These are phyloP conservation scores for Habropoda laboriosa DNA, from an alignment of 1,140 invertebrate species.

Conservation along the genomic window DNA sequence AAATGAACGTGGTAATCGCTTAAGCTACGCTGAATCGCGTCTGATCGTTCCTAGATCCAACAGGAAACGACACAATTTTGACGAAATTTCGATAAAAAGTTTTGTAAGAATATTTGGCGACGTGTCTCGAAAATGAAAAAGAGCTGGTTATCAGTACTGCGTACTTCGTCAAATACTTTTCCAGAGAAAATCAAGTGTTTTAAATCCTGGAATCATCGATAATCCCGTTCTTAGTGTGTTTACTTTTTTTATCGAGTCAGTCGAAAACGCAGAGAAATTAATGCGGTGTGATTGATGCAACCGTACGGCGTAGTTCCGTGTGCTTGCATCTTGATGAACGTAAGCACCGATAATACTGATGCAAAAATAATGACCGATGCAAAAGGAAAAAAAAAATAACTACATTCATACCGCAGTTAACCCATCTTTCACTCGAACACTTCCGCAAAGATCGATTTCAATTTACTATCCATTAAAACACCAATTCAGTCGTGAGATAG, in stretches of 20 bases:
- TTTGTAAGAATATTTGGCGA: slow-evolving; percentile 16
- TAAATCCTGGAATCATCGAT: slow-evolving; percentile 32
- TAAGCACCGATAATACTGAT: not conserved
- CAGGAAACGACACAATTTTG: not conserved
- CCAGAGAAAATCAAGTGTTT: slow-evolving; percentile 19
- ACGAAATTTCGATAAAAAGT: slow-evolving; percentile 27
- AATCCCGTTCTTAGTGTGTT: slow-evolving; percentile 34
- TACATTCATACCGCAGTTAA: no score
- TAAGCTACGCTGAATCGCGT: slow-evolving; percentile 31
- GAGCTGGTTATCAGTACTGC: not conserved
- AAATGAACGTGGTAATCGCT: slow-evolving; percentile 33
- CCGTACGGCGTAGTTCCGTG: slow-evolving; percentile 3
- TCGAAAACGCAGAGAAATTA: slow-evolving; percentile 31
- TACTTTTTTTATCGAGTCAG: slow-evolving; percentile 3
- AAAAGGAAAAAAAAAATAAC: no score
- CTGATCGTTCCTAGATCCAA: not conserved
- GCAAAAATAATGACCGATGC: not conserved
- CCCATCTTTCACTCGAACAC: no score
- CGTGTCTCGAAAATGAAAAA: not conserved
- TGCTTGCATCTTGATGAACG: not conserved
- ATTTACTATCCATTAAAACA: no score
- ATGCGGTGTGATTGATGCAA: slow-evolving; percentile 46
- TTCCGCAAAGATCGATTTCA: no score
- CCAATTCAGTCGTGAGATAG: no score
- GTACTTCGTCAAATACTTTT: slow-evolving; percentile 19